Evolutionary conservation across 2,797 vertebrate species (phyloP).

Genomic region (Pogonophryne albipinna): DNA sequence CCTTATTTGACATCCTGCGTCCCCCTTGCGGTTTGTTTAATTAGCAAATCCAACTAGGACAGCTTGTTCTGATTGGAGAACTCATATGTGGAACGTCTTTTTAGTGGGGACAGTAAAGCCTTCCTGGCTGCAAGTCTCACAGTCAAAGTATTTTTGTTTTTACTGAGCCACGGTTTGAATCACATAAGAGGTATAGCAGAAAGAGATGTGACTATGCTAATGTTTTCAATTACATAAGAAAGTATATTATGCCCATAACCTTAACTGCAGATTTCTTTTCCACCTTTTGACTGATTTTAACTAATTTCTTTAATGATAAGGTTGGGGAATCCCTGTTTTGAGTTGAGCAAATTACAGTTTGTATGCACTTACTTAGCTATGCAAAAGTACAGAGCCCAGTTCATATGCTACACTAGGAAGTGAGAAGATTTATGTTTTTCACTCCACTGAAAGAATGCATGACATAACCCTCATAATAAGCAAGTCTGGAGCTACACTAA

Average conservation of each 20-base stretch:
- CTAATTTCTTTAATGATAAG: constrained; percentile 13
- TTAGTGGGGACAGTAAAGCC: constrained; percentile 32
- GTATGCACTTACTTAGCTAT: constrained; percentile 24
- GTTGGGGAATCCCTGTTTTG: constrained; percentile 12
- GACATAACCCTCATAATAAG: constrained; percentile 15
- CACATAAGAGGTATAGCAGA: background rate
- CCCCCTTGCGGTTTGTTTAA: constrained; percentile 75
- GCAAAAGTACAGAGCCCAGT: constrained; percentile 4
- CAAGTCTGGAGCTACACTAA: constrained; percentile 12
- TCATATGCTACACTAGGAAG: background rate
- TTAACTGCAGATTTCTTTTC: background rate
- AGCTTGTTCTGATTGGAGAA: constrained; percentile 67
- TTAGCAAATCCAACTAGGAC: constrained; percentile 80
- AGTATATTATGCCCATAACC: background rate
- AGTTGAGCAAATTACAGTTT: constrained; percentile 1
- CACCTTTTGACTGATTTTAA: constrained; percentile 6
- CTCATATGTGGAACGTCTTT: constrained; percentile 60
- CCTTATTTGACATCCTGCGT: constrained; percentile 44
- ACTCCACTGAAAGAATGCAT: constrained; percentile 15
- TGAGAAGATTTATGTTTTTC: constrained; percentile 15
- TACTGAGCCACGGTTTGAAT: constrained; percentile 5
- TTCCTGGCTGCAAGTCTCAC: constrained; percentile 14
- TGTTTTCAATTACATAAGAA: constrained; percentile 26
- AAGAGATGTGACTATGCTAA: constrained; percentile 1
- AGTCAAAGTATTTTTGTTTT: constrained; percentile 44